Evolutionary conservation across 64 coral and sea anemone genomes (phyloP), one percentile per base, ranked within the genome.

Genomic region (Actinia tenebrosa): DNA sequence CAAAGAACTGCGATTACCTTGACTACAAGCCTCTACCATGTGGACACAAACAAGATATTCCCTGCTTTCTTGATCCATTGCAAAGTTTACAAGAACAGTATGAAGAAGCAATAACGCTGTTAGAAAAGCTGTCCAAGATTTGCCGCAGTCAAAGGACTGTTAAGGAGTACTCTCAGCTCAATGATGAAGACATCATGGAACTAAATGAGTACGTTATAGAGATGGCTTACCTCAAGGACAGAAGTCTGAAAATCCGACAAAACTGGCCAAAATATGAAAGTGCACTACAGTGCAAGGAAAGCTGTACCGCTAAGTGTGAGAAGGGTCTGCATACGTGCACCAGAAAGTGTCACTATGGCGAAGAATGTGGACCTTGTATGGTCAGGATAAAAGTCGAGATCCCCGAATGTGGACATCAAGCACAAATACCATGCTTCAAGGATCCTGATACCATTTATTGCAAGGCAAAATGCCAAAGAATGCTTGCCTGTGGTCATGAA

Each of bases 401-500:
- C 9, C 79, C 58, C 0, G 8, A 14, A 50, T 89, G 87, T 68
- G 60, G 87, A 15, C 87, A 89, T 19, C 3, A 53, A 71, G 58
- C 26, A 55, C 79, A 4, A 43, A 13, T 89, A 14, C 10, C 23
- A 6, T 89, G 87, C 60, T 45, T 16, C 20, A 53, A 53, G 26
- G 79, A 89, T 58, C 25, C 60, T 4, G 81, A 56, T 16, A 55
- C 83, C 18, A 7, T 77, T 18, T 52, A 83, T 56, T 94, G 93
- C 60, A 77, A 44, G 23, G 64, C 59, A 16, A 83, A 17, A 8
- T 62, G 89, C 62, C 19, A 44, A 62, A 55, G 83, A 68, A 27
- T 42, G 4, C 86, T 91, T 4, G 69, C 86, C 18, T 94, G 93
- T 55, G 85, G 80, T 3, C 89, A 94, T 84, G 60, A 44, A 50